These are phyloP conservation scores for Drosophila saltans DNA, from an alignment of 1,140 invertebrate species.

Conservation along the genomic window DNA sequence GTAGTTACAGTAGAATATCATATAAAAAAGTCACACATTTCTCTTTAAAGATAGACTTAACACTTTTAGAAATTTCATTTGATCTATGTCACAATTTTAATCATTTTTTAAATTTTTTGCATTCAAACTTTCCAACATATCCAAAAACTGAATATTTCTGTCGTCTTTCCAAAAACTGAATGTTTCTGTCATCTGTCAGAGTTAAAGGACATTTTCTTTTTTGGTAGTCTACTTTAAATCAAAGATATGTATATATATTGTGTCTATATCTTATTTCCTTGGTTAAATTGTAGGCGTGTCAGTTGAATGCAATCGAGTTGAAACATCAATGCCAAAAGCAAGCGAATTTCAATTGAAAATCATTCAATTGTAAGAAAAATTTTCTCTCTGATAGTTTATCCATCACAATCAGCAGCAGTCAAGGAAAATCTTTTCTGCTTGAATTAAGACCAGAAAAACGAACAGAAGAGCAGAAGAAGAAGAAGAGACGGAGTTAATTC, in stretches of 20 bases:
- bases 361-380: constrained; percentile 64
- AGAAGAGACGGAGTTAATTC: neutral
- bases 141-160: too few relatives aligned
- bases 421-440: constrained; percentile 70
- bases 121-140: too few relatives aligned
- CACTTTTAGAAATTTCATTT: too few relatives aligned
- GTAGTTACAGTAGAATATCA: too few relatives aligned
- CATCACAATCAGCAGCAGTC: constrained; percentile 73
- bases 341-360: constrained; percentile 72
- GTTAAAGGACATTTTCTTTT: too few relatives aligned
- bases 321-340: constrained; percentile 64
- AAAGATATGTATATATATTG: neutral
- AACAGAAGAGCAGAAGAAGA: constrained; percentile 11
- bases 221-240: too few relatives aligned
- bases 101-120: too few relatives aligned
- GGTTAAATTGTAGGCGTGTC: constrained; percentile 44
- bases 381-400: constrained; percentile 66
- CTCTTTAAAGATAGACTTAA: too few relatives aligned
- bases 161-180: too few relatives aligned
- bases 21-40: too few relatives aligned
- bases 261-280: neutral
- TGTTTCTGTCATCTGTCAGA: too few relatives aligned
- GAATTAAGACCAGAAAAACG: constrained; percentile 56
- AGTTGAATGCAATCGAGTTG: constrained; percentile 35
- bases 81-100: too few relatives aligned